Percentiles rank a stretch among this genome's conserved stretches.
Conservation (phyloP, 92 coral and sea anemone species). For the Palythoa grandiflora region DNA sequence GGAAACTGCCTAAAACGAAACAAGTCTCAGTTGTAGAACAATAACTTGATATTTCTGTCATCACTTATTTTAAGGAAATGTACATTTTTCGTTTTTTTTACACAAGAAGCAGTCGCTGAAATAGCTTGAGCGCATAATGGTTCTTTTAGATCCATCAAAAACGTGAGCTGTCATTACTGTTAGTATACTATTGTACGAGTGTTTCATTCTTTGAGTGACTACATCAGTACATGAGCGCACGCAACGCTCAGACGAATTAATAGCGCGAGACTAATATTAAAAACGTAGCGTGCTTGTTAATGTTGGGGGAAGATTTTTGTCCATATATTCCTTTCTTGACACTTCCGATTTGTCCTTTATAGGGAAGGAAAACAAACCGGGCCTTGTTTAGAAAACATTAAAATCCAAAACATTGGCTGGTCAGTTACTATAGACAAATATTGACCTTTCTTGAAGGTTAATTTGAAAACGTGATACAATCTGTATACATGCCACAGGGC, state of each 20-base stretch:
- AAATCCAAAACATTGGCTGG: not conserved
- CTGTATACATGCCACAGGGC: not conserved
- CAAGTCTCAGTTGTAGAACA: not conserved
- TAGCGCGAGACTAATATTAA: not conserved
- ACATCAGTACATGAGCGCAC: not conserved
- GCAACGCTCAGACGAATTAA: not conserved
- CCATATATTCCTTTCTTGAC: not conserved
- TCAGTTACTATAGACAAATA: not conserved
- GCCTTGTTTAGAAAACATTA: not conserved
- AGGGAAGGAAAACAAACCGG: no score
- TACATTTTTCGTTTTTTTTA: not conserved
- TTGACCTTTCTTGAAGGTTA: not conserved
- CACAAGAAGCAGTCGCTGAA: not conserved
- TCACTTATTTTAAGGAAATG: not conserved
- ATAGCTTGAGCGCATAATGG: not conserved
- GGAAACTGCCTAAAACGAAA: not conserved
- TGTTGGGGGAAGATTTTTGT: no score
- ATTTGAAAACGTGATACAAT: slow-evolving; percentile 2
- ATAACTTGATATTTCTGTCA: not conserved
- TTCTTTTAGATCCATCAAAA: not conserved
- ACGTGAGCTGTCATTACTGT: not conserved
- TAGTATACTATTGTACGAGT: not conserved
- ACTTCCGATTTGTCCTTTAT: not conserved
- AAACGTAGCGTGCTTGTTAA: not conserved
- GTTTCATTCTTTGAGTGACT: not conserved